phyloP scores from a whole-genome alignment of 2,888 invertebrate species.

The Oxystoma pomonae region DNA sequence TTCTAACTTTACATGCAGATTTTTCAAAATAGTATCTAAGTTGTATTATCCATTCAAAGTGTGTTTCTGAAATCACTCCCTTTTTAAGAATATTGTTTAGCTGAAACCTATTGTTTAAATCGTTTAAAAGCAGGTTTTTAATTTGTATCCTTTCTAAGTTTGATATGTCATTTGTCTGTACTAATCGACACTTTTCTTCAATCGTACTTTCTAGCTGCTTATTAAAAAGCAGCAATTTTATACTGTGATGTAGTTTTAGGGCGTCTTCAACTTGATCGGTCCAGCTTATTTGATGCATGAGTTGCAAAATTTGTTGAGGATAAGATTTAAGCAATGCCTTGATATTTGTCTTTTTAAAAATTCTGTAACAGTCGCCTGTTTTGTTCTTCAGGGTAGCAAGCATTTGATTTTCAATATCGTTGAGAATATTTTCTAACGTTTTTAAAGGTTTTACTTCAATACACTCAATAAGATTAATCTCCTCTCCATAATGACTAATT shows the following conservation, averaged over 20 bases:
- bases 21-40: conserved; percentile 68
- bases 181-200: conserved; percentile 36
- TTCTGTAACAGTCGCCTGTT: conserved; percentile 27
- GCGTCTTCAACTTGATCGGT: conserved; percentile 49
- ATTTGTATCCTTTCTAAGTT: conserved; percentile 44
- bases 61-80: conserved; percentile 52
- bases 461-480: conserved; percentile 56
- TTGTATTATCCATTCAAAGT: conserved; percentile 79
- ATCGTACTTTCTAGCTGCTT: conserved; percentile 23
- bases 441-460: conserved; percentile 53
- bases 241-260: conserved; percentile 26
- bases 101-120: conserved; percentile 64
- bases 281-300: conserved; percentile 27
- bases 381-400: conserved; percentile 44
- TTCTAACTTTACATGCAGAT: conserved; percentile 59
- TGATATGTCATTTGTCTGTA: conserved; percentile 28
- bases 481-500: conserved; percentile 68
- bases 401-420: conserved; percentile 77
- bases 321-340: conserved; percentile 23
- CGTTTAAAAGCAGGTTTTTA: conserved; percentile 31
- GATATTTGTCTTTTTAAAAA: conserved; percentile 22
- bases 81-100: conserved; percentile 60
- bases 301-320: conserved; percentile 29
- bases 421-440: conserved; percentile 65
- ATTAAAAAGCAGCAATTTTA: conserved; percentile 26